Percentiles rank a stretch among this genome's conserved stretches.
Conservation (phyloP, 2,797 vertebrate genomes). For the Phaenicophaeus curvirostris region DNA sequence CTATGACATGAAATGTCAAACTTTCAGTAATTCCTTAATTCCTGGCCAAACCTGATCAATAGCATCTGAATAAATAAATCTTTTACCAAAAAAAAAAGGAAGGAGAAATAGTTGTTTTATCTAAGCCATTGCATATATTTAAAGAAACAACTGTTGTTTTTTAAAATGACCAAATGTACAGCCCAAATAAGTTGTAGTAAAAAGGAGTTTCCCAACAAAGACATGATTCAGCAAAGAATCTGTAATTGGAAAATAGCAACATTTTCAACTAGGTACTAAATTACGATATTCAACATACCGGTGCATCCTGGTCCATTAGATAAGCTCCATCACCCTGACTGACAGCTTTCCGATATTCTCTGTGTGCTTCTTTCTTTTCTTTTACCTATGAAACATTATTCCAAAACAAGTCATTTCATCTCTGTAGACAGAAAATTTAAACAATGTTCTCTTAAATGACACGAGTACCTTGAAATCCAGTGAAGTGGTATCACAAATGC, state of each 20-base stretch:
- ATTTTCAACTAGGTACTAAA: neutral
- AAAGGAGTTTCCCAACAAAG: neutral
- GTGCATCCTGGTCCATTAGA: slow-evolving; percentile 90
- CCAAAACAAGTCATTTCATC: neutral
- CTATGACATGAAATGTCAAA: neutral
- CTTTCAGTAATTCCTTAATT: neutral
- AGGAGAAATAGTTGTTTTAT: neutral
- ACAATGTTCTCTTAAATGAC: neutral
- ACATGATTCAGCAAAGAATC: neutral
- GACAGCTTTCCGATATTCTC: slow-evolving; percentile 83
- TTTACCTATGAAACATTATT: slow-evolving; percentile 81
- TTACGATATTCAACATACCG: slow-evolving; percentile 69
- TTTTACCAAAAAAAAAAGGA: neutral
- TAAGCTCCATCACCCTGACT: slow-evolving; percentile 87
- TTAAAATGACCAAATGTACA: neutral
- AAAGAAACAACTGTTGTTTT: neutral
- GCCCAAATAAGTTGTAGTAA: neutral
- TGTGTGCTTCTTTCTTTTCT: slow-evolving; percentile 85
- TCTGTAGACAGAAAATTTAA: neutral
- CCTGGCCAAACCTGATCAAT: neutral
- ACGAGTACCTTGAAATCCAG: neutral
- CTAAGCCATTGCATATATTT: neutral
- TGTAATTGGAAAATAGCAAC: neutral
- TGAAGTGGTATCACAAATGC: neutral
- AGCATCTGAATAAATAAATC: neutral